A percentile compares a stretch with the other conserved stretches of the same genome.
phyloP scores from a whole-genome alignment of 2,888 invertebrate genomes.

The Phragmatobia fuliginosa region DNA sequence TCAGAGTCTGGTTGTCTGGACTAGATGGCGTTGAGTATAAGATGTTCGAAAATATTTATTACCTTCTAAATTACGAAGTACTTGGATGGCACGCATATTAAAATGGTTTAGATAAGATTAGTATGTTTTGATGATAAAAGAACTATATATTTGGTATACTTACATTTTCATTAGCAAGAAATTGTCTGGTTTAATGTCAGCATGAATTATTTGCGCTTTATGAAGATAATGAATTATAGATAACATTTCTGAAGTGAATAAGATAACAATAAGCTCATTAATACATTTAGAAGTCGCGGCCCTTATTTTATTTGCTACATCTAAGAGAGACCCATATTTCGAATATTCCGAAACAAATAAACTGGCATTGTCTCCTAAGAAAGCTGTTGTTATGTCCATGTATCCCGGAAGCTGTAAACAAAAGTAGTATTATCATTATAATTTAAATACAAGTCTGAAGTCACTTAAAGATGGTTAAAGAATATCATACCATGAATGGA shows the following conservation, averaged over 20 bases:
- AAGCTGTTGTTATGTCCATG: conserved; percentile 92
- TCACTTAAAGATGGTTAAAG: background rate
- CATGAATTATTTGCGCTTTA: conserved; percentile 95
- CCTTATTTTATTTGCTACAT: conserved; percentile 91
- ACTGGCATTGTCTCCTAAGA: conserved; percentile 93
- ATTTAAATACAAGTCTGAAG: background rate
- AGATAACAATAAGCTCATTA: conserved; percentile 91
- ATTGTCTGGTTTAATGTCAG: conserved; percentile 98
- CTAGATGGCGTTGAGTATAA: no score
- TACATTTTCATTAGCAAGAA: conserved; percentile 92
- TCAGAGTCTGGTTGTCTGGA: no score
- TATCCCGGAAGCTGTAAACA: conserved; percentile 88
- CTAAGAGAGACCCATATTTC: conserved; percentile 93
- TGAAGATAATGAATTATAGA: conserved; percentile 95
- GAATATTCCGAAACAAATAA: conserved; percentile 93
- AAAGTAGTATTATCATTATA: background rate
- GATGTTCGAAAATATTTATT: no score
- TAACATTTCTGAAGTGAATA: conserved; percentile 93
- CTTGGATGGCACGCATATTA: background rate
- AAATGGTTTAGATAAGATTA: conserved; percentile 1
- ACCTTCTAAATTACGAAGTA: no score
- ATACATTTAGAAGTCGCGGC: conserved; percentile 89
- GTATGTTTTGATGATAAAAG: background rate
- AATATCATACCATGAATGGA: conserved; percentile 84
- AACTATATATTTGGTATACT: conserved; percentile 68